phyloP scores from a whole-genome alignment of 2,113 vertebrate species.

The Ia io region DNA sequence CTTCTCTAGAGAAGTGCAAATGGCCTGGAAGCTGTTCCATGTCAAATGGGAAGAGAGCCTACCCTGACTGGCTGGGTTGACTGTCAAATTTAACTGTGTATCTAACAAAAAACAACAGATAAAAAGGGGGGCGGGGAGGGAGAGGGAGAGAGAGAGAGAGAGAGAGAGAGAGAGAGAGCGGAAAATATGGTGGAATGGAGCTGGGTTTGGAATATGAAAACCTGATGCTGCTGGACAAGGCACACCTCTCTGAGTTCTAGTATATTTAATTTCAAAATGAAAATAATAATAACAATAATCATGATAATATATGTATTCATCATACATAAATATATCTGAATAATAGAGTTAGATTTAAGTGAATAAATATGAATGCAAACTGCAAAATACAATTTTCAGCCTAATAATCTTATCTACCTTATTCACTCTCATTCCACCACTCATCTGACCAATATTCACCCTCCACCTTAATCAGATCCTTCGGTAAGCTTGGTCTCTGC shows the following conservation, averaged over 20 bases:
- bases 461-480: not conserved
- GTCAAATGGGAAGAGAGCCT: not conserved
- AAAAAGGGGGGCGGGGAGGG: too few species aligned
- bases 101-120: not conserved
- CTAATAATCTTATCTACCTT: not conserved
- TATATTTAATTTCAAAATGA: not conserved
- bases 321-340: not conserved
- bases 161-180: not conserved
- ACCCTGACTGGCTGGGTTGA: not conserved
- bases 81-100: not conserved
- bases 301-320: not conserved
- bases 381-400: not conserved
- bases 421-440: not conserved
- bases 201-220: not conserved
- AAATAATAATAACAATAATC: not conserved
- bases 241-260: not conserved
- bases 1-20: slow-evolving; percentile 1
- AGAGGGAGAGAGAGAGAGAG: too few species aligned
- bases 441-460: not conserved
- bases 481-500: not conserved
- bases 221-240: not conserved
- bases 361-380: not conserved
- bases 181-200: not conserved
- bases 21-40: not conserved
- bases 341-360: not conserved